phyloP scores from a whole-genome alignment of 2,888 invertebrate genomes.

The Cancer borealis region DNA sequence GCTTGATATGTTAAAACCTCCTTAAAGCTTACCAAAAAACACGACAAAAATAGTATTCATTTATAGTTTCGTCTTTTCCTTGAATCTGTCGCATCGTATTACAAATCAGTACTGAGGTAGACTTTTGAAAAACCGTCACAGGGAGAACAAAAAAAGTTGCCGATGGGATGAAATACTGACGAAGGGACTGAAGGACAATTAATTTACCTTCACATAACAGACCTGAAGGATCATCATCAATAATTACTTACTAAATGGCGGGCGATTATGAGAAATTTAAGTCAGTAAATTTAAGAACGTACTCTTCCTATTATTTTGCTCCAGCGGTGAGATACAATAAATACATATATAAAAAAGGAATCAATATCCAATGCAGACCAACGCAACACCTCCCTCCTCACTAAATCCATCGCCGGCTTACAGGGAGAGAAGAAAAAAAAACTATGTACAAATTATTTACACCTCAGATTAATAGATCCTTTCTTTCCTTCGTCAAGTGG shows the following conservation, averaged over 20 bases:
- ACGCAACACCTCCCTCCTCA: neutral
- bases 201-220: neutral
- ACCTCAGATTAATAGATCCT: neutral
- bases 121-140: neutral
- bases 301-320: neutral
- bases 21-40: neutral
- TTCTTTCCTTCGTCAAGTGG: conserved; percentile 1
- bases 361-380: neutral
- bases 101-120: neutral
- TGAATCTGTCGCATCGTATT: neutral
- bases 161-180: neutral
- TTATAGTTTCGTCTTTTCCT: neutral
- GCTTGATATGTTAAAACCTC: conserved; percentile 23
- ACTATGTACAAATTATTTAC: conserved; percentile 31
- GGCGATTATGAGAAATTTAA: neutral
- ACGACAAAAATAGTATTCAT: neutral
- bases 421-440: neutral
- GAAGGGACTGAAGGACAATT: neutral
- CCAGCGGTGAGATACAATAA: neutral
- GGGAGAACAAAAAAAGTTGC: neutral
- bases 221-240: neutral
- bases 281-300: neutral
- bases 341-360: neutral
- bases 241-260: neutral
- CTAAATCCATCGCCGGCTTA: neutral